Conservation (phyloP, 2,797 vertebrate species). For the Tarsius wallacei region DNA sequence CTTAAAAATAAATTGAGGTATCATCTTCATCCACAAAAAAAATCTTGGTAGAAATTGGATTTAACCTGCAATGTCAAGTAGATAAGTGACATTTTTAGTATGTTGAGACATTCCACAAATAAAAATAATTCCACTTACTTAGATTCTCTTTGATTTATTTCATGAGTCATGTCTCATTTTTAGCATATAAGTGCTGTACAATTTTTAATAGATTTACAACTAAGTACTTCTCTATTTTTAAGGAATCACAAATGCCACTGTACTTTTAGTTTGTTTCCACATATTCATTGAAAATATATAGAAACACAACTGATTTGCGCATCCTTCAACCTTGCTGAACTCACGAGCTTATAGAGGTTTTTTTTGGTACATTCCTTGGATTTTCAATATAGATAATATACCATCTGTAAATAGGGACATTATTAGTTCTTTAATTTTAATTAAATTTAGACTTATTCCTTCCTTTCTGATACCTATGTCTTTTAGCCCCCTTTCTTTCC, state of each 20-base stretch:
- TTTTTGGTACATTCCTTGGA: no score
- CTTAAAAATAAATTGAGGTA: not conserved
- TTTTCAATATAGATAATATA: no score
- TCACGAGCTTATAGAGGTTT: no score
- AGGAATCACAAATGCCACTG: not conserved
- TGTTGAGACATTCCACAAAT: not conserved
- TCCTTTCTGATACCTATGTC: no score
- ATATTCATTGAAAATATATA: no score
- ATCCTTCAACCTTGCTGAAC: no score
- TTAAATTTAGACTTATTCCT: no score
- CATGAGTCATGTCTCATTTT: not conserved
- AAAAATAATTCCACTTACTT: not conserved
- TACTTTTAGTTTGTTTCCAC: no score
- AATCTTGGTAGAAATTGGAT: not conserved
- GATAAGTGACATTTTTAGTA: not conserved
- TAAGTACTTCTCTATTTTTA: not conserved
- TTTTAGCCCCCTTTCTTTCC: no score
- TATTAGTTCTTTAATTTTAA: no score
- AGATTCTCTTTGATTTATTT: not conserved
- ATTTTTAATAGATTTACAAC: not conserved
- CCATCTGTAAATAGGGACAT: no score
- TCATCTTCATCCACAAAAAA: not conserved
- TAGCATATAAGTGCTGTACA: not conserved
- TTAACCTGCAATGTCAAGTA: not conserved
- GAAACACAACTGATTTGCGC: no score